A percentile compares a stretch with the other conserved stretches of the same genome.
phyloP scores from a whole-genome alignment of 2,113 vertebrate species.

The Gadus chalcogrammus region DNA sequence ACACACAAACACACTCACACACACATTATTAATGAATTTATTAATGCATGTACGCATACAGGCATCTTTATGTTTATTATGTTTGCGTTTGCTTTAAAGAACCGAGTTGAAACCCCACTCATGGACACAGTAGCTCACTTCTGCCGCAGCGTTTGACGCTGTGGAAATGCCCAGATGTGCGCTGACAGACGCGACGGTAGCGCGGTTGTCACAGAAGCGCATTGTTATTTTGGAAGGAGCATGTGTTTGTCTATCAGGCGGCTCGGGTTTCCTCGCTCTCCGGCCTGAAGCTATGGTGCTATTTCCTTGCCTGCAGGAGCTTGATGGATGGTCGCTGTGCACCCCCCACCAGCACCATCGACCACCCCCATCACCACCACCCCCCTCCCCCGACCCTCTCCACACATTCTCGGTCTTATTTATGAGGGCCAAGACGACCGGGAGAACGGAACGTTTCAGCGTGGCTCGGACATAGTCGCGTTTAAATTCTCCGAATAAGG shows the following conservation, averaged over 20 bases:
- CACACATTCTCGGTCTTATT: constrained; percentile 44
- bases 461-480: constrained; percentile 22
- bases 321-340: constrained; percentile 58
- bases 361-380: background rate
- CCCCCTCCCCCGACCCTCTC: constrained; percentile 5
- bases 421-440: constrained; percentile 40
- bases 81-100: constrained; percentile 8
- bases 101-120: background rate
- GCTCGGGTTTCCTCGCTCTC: constrained; percentile 71
- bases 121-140: constrained; percentile 54
- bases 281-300: constrained; percentile 31
- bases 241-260: constrained; percentile 77
- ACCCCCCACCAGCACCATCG: constrained; percentile 39
- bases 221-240: constrained; percentile 83
- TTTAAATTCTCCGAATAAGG: constrained; percentile 37
- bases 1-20: constrained; percentile 1
- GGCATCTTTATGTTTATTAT: too few species aligned
- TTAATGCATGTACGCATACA: background rate
- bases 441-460: constrained; percentile 27
- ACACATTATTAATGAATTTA: constrained; percentile 23
- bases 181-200: background rate
- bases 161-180: constrained; percentile 52
- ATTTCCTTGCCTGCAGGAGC: constrained; percentile 44
- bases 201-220: constrained; percentile 60
- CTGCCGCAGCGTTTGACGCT: constrained; percentile 51